These are phyloP conservation scores for Myotis brandtii DNA, from an alignment of 2,113 vertebrate genomes.

Conservation along the genomic window DNA sequence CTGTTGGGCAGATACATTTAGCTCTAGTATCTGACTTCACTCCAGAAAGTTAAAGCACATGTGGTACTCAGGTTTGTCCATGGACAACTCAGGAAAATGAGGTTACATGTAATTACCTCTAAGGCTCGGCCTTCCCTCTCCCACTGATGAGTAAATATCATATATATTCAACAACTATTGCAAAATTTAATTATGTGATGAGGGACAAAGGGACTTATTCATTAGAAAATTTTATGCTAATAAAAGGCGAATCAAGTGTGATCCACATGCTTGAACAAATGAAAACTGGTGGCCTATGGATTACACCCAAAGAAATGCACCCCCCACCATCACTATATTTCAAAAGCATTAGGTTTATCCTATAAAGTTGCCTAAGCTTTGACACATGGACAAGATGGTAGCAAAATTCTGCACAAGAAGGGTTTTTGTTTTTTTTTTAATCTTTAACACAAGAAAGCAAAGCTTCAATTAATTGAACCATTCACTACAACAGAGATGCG, in stretches of 20 bases:
- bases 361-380: neutral
- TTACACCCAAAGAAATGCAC: neutral
- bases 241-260: conserved; percentile 31
- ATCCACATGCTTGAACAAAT: neutral
- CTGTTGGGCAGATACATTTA: neutral
- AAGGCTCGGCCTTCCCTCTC: neutral
- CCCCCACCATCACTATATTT: neutral
- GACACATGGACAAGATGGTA: neutral
- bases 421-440: neutral
- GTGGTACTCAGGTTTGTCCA: neutral
- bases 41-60: conserved; percentile 29
- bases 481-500: neutral
- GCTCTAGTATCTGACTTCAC: neutral
- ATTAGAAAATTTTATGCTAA: conserved; percentile 16
- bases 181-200: conserved; percentile 39
- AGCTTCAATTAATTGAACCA: neutral
- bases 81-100: neutral
- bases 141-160: neutral
- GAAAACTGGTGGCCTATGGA: neutral
- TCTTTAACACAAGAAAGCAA: neutral
- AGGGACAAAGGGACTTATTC: neutral
- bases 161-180: neutral
- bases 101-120: conserved; percentile 9
- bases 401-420: neutral
- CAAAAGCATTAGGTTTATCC: neutral